Evolutionary conservation across 2,113 vertebrate genomes (phyloP).

Genomic region (Actenoides lindsayi): DNA sequence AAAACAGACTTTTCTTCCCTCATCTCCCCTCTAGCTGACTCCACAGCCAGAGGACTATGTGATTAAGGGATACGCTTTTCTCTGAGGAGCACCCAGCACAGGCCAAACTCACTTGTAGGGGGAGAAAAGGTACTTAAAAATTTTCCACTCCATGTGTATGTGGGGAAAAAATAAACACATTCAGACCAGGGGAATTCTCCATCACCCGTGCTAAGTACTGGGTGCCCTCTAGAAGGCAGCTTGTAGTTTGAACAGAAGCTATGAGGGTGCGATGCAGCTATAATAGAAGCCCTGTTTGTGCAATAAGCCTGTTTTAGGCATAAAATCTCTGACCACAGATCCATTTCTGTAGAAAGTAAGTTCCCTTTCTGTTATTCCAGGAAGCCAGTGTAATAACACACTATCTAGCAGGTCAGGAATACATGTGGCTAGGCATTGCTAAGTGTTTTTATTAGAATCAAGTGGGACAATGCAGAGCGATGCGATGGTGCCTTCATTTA

Average conservation of each 20-base stretch:
- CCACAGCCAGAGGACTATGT: neutral
- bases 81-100: neutral
- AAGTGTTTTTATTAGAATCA: conserved; percentile 46
- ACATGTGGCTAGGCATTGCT: conserved; percentile 4
- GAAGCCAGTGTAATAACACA: conserved; percentile 3
- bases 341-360: neutral
- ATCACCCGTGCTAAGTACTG: neutral
- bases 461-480: conserved; percentile 39
- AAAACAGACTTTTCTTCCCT: neutral
- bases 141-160: neutral
- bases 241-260: neutral
- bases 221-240: neutral
- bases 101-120: neutral
- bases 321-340: neutral
- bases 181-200: neutral
- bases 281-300: neutral
- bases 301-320: neutral
- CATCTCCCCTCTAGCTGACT: neutral
- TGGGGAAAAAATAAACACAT: neutral
- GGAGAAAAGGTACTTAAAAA: neutral
- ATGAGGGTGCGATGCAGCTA: accelerated
- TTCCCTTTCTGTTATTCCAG: conserved; percentile 3
- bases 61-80: neutral
- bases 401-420: conserved; percentile 25
- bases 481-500: conserved; percentile 27